These are phyloP conservation scores for Sminthopsis crassicaudata DNA, from an alignment of 2,113 vertebrate species.

Conservation along the genomic window DNA sequence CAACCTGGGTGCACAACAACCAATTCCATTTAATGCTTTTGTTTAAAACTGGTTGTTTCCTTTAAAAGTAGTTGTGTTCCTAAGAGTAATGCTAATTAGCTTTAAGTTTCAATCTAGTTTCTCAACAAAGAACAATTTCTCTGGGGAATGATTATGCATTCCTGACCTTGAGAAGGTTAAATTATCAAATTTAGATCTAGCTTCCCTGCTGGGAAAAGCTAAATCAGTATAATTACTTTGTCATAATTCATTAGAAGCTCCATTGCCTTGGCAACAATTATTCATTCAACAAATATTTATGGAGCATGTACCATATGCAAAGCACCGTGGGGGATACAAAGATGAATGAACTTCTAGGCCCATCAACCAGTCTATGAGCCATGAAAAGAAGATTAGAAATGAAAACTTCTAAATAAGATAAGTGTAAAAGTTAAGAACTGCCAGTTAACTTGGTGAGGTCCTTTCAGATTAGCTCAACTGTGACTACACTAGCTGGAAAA, in stretches of 20 bases:
- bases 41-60: conserved; percentile 17
- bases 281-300: conserved; percentile 17
- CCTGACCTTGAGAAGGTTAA: conserved; percentile 35
- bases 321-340: background rate
- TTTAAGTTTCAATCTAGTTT: background rate
- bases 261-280: conserved; percentile 13
- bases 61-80: conserved; percentile 27
- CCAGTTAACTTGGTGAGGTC: background rate
- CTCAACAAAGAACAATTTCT: conserved; percentile 27
- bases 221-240: background rate
- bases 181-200: conserved; percentile 30
- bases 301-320: background rate
- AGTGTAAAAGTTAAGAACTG: background rate
- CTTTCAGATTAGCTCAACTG: background rate
- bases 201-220: conserved; percentile 6
- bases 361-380: background rate
- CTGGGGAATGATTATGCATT: background rate
- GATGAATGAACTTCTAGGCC: background rate
- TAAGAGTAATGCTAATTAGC: conserved; percentile 37
- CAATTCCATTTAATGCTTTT: conserved; percentile 2
- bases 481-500: background rate
- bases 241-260: background rate
- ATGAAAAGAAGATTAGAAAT: background rate
- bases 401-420: background rate
- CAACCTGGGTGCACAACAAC: background rate